Evolutionary conservation across 2,113 vertebrate species (phyloP).

Genomic region (Casuarius casuarius): DNA sequence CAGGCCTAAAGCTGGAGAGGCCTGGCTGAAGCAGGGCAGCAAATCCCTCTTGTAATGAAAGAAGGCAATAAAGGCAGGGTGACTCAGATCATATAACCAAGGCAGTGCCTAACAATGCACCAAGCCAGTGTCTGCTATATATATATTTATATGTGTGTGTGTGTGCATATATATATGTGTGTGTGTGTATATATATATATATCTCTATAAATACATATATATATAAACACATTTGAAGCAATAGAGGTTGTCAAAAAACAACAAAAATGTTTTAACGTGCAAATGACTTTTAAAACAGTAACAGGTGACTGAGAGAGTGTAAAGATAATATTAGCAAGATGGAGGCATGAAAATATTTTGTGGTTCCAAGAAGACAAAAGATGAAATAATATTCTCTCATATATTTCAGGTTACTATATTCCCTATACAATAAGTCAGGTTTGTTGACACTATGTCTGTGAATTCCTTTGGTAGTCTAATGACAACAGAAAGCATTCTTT

Average conservation of each 20-base stretch:
- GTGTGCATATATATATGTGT: too few relatives aligned
- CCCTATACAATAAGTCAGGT: neutral
- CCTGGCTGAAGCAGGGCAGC: neutral
- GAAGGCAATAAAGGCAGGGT: neutral
- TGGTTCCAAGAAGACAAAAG: neutral
- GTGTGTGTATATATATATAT: too few relatives aligned
- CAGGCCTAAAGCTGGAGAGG: neutral
- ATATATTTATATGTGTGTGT: neutral
- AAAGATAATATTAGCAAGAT: neutral
- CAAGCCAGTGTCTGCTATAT: neutral
- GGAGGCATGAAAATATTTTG: neutral
- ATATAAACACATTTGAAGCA: neutral
- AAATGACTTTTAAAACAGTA: neutral
- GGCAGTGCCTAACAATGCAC: neutral
- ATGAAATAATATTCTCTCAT: neutral
- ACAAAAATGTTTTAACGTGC: neutral
- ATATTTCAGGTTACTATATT: neutral
- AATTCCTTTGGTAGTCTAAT: neutral
- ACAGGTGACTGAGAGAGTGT: rapidly evolving
- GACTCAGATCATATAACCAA: neutral
- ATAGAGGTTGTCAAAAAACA: neutral
- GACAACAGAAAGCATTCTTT: neutral
- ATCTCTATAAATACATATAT: too few relatives aligned
- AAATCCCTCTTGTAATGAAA: neutral
- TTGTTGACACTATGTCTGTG: neutral